Evolutionary conservation across 2,113 vertebrate species (phyloP).

Genomic region (Halichoerus grypus): DNA sequence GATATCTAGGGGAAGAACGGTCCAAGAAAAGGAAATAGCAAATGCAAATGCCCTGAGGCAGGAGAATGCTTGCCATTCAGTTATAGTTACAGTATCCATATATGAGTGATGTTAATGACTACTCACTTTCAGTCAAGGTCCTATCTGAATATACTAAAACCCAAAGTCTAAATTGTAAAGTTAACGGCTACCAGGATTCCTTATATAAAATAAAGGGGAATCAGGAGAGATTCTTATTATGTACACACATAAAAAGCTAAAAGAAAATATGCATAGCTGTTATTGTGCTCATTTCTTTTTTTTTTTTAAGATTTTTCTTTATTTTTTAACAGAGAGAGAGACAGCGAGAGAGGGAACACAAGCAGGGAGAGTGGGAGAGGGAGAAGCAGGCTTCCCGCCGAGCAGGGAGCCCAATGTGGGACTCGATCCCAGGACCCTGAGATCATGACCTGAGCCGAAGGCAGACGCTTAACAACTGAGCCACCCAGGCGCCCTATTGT

Average conservation of each 20-base stretch:
- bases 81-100: background rate
- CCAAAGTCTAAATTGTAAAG: slow-evolving; percentile 8
- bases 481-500: background rate
- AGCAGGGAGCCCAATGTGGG: no score
- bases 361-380: no score
- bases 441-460: no score
- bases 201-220: background rate
- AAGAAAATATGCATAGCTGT: background rate
- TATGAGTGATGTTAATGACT: background rate
- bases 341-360: no score
- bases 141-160: background rate
- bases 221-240: background rate
- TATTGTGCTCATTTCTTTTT: background rate
- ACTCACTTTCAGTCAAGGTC: background rate
- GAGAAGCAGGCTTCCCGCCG: no score
- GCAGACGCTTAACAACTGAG: no score
- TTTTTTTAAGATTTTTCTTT: no score
- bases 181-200: background rate
- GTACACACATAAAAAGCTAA: background rate
- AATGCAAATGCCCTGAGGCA: background rate
- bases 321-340: no score
- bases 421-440: no score
- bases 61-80: background rate
- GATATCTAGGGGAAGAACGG: background rate
- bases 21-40: background rate